phyloP scores from a whole-genome alignment of 1,140 invertebrate genomes.

The Pseudomyrmex pallidus region DNA sequence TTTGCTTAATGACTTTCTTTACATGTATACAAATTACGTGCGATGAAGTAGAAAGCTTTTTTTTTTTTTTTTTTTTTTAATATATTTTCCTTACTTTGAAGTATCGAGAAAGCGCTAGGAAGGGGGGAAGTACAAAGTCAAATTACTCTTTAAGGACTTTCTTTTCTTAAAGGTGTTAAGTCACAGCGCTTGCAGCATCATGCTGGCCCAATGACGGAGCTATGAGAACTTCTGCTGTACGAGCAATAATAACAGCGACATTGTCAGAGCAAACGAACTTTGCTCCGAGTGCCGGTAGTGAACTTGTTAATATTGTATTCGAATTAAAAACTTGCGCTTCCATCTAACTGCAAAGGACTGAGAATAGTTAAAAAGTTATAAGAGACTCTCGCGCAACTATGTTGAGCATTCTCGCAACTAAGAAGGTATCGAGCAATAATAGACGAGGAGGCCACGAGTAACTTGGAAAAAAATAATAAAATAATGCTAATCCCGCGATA shows the following conservation, averaged over 20 bases:
- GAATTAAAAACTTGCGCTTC: slow-evolving; percentile 49
- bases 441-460: slow-evolving; percentile 39
- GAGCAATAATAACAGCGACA: slow-evolving; percentile 43
- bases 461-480: slow-evolving; percentile 49
- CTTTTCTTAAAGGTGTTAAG: slow-evolving; percentile 18
- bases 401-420: slow-evolving; percentile 24
- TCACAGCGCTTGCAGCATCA: not conserved
- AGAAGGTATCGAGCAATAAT: slow-evolving; percentile 42
- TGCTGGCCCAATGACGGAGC: not conserved
- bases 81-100: slow-evolving; percentile 1
- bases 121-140: not conserved
- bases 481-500: slow-evolving; percentile 53
- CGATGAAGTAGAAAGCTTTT: not conserved
- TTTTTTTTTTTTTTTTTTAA: not conserved
- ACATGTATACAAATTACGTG: not conserved
- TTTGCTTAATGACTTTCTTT: not conserved
- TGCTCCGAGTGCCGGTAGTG: slow-evolving; percentile 2
- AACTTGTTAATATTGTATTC: slow-evolving; percentile 40
- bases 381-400: slow-evolving; percentile 25
- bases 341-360: slow-evolving; percentile 32
- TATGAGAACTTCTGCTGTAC: slow-evolving; percentile 31
- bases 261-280: slow-evolving; percentile 48
- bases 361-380: slow-evolving; percentile 51
- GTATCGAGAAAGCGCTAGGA: not conserved
- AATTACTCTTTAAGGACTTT: slow-evolving; percentile 3